Conservation (phyloP, 2,113 vertebrate genomes). For the Fregata magnificens region DNA sequence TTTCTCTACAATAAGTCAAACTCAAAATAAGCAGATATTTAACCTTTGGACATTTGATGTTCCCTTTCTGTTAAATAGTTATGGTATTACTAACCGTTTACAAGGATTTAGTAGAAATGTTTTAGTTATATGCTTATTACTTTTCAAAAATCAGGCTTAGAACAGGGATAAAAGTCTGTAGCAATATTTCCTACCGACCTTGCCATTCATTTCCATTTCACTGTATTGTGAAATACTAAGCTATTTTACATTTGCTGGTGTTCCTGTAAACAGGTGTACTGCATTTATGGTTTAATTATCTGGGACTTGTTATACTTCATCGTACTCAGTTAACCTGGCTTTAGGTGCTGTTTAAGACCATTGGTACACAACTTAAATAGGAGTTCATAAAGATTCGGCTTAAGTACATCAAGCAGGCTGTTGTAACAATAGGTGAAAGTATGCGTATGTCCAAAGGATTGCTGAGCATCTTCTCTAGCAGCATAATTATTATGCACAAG, state of each 20-base stretch:
- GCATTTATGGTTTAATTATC: neutral
- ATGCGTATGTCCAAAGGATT: neutral
- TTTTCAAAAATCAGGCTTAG: neutral
- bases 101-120: neutral
- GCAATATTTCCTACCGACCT: neutral
- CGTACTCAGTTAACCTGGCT: neutral
- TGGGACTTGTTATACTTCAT: neutral
- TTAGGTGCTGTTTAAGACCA: neutral
- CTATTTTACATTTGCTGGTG: neutral
- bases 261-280: neutral
- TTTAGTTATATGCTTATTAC: neutral
- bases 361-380: neutral
- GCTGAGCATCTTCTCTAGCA: neutral
- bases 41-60: neutral
- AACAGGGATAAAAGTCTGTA: neutral
- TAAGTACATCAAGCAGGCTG: neutral
- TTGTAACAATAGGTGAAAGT: neutral
- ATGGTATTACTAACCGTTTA: neutral
- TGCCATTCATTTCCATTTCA: neutral
- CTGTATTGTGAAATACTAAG: neutral
- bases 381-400: neutral
- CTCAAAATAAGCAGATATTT: neutral
- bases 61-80: neutral
- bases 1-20: neutral
- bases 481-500: neutral